Percentiles rank a stretch among this genome's conserved stretches.
phyloP scores from a whole-genome alignment of 2,888 invertebrate genomes.

The Agrochola litura region DNA sequence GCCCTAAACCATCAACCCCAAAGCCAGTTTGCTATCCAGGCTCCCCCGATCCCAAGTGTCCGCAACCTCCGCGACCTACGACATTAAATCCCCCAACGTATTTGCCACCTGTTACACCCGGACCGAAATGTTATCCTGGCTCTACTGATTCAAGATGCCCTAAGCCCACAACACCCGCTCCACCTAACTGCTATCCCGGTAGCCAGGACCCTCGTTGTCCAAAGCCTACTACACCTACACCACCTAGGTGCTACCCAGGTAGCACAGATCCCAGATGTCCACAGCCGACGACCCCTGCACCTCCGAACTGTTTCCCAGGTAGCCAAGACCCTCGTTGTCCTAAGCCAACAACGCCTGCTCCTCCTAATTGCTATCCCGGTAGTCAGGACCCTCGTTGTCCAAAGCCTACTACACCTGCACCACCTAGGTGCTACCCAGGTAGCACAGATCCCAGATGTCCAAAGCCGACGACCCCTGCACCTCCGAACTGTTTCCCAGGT shows the following conservation, averaged over 20 bases:
- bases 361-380: slow-evolving; percentile 72
- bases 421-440: slow-evolving; percentile 63
- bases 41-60: slow-evolving; percentile 72
- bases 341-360: slow-evolving; percentile 67
- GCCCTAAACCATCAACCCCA: slow-evolving; percentile 52
- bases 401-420: slow-evolving; percentile 71
- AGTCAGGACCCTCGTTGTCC: slow-evolving; percentile 65
- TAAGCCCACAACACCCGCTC: slow-evolving; percentile 65
- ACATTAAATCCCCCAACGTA: slow-evolving; percentile 70
- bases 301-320: slow-evolving; percentile 68
- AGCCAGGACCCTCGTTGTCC: slow-evolving; percentile 59
- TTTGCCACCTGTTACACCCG: slow-evolving; percentile 69
- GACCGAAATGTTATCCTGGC: slow-evolving; percentile 69
- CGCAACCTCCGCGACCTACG: slow-evolving; percentile 62
- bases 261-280: slow-evolving; percentile 78
- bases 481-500: too few species aligned
- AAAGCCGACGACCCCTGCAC: slow-evolving; percentile 50
- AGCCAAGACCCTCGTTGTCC: slow-evolving; percentile 78
- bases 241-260: slow-evolving; percentile 72
- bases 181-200: slow-evolving; percentile 73
- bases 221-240: slow-evolving; percentile 49
- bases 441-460: slow-evolving; percentile 69
- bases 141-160: slow-evolving; percentile 52
- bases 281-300: slow-evolving; percentile 69
- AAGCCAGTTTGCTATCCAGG: slow-evolving; percentile 64